Base-by-base conservation (phyloP, 2,797 vertebrate genomes). In the Clarias platycephalus region DNA sequence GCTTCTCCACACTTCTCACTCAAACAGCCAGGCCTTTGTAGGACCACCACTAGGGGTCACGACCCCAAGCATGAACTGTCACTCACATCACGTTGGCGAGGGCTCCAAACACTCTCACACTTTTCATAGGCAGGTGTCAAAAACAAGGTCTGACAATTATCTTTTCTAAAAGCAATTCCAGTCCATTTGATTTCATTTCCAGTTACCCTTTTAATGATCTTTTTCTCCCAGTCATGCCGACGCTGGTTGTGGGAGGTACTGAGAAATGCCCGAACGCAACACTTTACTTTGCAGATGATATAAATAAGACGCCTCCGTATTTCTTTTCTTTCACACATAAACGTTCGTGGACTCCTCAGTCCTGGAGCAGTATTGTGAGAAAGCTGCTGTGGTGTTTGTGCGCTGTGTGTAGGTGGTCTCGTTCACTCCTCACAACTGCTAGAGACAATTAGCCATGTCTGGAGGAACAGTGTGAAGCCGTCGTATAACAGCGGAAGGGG, bases 231-330 rank as follows among this genome's bases (percentile, higher is more conserved):
- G 87, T 80, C 88, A 89, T 53, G 49, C 89, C 86, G 89, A 89
- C 82, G 83, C 83, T 90, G 84, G 87, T 88, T 89, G 90, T 91
- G 91, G 88, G 88, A 91, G 90, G 91, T 86, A 91, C 91, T 86
- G 86, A 34, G 90, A 89, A 89, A 88, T 82, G 88, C 75, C 64
- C 83, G 49, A 86, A 89, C 85, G 82, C 80, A 79, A 92, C 93
- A 44, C 90, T 88, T 83, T 28, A 89, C 89, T 93, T 90, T 85
- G 60, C 83, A 86, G 64, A 86, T 53, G 80, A 86, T 83, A 83
- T 68, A 74, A 86, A 86, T 82, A 80, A 64, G 44, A 84, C 68
- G 28, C 85, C 83, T 80, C 75, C 81, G 81, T 86, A 79, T 85
- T 85, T 87, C 55, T 64, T 86, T 87, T 80, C 75, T 63, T 83